Conservation (phyloP, 2,888 invertebrate species). For the Tuta absoluta region DNA sequence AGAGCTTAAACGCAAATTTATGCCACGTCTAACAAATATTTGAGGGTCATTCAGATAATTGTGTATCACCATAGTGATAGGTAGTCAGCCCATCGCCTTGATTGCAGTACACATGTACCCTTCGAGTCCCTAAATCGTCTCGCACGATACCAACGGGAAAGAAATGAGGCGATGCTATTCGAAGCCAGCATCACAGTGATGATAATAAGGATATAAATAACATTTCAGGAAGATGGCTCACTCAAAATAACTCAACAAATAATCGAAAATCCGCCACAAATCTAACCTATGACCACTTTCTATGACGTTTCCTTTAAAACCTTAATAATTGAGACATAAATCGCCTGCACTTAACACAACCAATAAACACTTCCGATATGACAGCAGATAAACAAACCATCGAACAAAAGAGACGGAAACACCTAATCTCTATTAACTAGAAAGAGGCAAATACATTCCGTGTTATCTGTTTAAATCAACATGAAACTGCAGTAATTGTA, state of each 20-base stretch:
- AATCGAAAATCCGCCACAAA: constrained; percentile 3
- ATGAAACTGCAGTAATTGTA: constrained; percentile 1
- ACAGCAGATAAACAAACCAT: constrained; percentile 38
- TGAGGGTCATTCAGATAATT: no score
- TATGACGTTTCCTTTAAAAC: constrained; percentile 24
- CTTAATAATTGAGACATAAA: constrained; percentile 46
- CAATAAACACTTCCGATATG: constrained; percentile 30
- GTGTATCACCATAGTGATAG: no score
- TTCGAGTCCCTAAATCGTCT: no score
- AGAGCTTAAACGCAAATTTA: no score
- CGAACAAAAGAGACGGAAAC: constrained; percentile 38
- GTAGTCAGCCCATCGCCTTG: no score
- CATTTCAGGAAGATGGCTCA: background rate
- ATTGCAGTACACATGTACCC: no score
- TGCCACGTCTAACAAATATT: no score
- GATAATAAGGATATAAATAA: background rate
- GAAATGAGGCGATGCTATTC: no score
- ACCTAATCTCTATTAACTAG: constrained; percentile 41
- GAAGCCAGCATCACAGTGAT: no score
- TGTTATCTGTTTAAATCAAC: constrained; percentile 35
- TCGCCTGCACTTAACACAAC: constrained; percentile 33
- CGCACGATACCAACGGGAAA: no score
- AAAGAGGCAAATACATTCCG: constrained; percentile 50
- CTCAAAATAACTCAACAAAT: background rate
- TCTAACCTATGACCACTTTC: background rate